Base-by-base conservation (phyloP, 2,797 vertebrate genomes). In the Tinamus major region DNA sequence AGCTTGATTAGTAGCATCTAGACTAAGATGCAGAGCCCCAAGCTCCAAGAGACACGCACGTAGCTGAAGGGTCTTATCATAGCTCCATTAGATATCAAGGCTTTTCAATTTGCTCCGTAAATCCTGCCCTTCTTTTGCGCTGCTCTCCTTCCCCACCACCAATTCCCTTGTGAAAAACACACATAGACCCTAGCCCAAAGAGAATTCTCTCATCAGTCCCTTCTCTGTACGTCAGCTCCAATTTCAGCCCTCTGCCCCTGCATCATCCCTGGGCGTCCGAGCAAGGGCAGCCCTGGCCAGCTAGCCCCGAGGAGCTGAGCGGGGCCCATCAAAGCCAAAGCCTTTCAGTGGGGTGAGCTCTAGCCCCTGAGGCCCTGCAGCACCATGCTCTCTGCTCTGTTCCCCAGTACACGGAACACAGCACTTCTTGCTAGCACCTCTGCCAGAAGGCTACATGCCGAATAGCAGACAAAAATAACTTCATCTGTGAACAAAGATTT, bases 361-460 rank as follows among this genome's bases (percentile, higher is more conserved):
- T 68, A 70, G 83, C 86, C 71, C 84, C 72, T 2, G 4, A 76
- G 82, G 77, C 29, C 41, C 0, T 17, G 74, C 11, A 4, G 87
- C 23, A 4, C 85, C 79, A 83, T 72, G 79, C 85, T 84, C 82
- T 18, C 82, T 10, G 64, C 79, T 87, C 95, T 18, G 7, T 84
- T 76, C 65, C 48, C 46, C 62, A 20, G 33, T 2, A 31, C 76
- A 1, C 9, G 46, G 0, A 94, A 89, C 62, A 49, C 41, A 41
- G 72, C 84, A 89, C 78, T 94, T 84, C 81, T 87, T 7, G 26
- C 86, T 42, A 80, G 80, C 95, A 93, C 92, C 92, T 95, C 75
- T 79, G 88, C 82, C 92, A 93, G 89, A 79, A 88, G 85, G 55
- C 90, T 64, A 4, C 7, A 46, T 21, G 58, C 6, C 0, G 9